Base-by-base conservation (phyloP, 2,888 invertebrate species). In the Cephus spinipes region DNA sequence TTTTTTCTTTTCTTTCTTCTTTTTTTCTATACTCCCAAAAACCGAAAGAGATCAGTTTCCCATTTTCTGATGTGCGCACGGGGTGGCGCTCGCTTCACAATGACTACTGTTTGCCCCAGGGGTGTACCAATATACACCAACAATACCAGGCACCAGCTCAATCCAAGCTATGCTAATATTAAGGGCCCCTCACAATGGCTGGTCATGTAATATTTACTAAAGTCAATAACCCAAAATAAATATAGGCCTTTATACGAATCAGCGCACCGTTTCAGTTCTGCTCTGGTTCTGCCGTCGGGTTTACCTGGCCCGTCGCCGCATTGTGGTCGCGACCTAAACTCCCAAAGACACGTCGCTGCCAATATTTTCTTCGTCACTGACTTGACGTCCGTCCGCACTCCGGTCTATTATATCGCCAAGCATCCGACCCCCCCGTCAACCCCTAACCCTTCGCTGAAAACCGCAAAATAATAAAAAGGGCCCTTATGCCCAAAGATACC, bases 151-250 rank as follows among this genome's bases (percentile, higher is more conserved):
- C 78, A 79, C 73, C 79, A 76, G 74, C 79, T 73, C 79, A 76
- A 79, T 55, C n/a, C 77, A 73, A 32, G 80, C 84, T 83, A 84
- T 82, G 83, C 83, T 85, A 83, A 85, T 85, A 83, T 82, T 81
- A 83, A 84, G 82, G 83, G 81, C 79, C 78, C 79, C 35, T 74
- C 83, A 87, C 85, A 85, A 86, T 86, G 81, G 79, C 81, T 75
- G 79, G 69, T 82, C 81, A 81, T 86, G 86, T 82, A 84, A 86
- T 87, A 88, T 88, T 87, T 84, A 87, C 81, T 79, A 77, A 81
- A 85, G 85, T 88, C 86, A 87, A 87, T 87, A 85, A 82, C 83
- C 84, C 85, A 84, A 84, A 83, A 84, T 85, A 87, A 87, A 86
- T 83, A 83, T 84, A 30, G 75, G 34, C 74, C 78, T 78, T 76